Evolutionary conservation across 2,113 vertebrate species (phyloP), one percentile per base, ranked within the genome.

Genomic region (Catharus fuscescens): DNA sequence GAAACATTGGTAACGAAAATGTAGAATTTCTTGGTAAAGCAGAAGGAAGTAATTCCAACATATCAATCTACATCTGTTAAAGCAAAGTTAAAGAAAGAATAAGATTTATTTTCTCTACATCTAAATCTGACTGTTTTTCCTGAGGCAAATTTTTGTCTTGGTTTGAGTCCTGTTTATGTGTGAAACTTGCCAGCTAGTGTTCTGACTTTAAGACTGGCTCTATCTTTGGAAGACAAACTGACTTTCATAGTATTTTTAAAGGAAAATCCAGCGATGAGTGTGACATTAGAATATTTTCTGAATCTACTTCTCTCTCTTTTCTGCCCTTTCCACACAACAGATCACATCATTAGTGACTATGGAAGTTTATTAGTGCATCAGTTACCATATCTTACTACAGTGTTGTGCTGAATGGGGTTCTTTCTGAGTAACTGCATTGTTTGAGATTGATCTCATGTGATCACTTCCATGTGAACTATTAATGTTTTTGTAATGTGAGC

Each of bases 101-200:
- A 85, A 85, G 72, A 34, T 29, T 88, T 83, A 85, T 94, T 95
- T 80, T 74, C 70, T 44, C 18, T 77, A 12, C 12, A 4, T 66
- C 13, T 80, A 31, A 72, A 89, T 64, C 74, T 34, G 38, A 34
- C 45, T 86, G 32, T 9, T 53, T 94, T 96, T 73, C 15, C 38
- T 50, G 14, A 45, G 42, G 29, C 20, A 31, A 7, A 31, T 67
- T 81, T 83, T 87, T 38, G 10, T 65, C 18, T 32, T 66, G 6
- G 8, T 69, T 59, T 62, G 24, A 66, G 44, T 59, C 56, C 5
- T 36, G 28, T 70, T 67, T 18, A 5, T 13, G 12, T 44, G 47
- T 52, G 52, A 56, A 62, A 70, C 32, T 54, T 94, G 24, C 13
- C 40, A 61, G 1, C 45, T 47, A 34, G 12, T 31, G 44, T 44